These are phyloP conservation scores for Aldabrachelys gigantea DNA, from an alignment of 2,113 vertebrate species.

Conservation along the genomic window DNA sequence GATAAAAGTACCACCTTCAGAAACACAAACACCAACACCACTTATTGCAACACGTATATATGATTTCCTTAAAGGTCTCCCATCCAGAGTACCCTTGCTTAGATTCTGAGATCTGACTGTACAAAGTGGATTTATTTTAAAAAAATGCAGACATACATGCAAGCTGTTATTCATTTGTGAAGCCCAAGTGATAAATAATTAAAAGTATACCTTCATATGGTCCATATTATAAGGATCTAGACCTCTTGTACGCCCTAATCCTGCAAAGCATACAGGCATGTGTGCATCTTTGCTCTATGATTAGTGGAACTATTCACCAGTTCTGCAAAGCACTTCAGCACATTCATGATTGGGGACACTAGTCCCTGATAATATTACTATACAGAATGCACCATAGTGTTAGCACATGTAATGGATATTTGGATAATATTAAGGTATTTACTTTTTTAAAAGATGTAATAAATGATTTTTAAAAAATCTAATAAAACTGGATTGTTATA, in stretches of 20 bases:
- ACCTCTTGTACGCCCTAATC: neutral
- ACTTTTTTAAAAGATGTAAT: neutral
- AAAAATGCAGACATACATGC: no score
- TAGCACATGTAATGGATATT: neutral
- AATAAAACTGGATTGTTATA: neutral
- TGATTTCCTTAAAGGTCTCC: neutral
- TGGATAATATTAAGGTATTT: neutral
- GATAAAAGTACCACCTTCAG: neutral
- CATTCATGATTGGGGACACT: neutral
- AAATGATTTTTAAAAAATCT: neutral
- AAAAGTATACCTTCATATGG: neutral
- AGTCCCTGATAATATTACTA: no score
- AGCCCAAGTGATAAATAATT: neutral
- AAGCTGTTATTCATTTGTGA: neutral
- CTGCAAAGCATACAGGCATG: neutral
- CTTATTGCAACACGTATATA: neutral
- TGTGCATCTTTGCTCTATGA: neutral
- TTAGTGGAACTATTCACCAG: no score
- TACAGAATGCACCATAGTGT: no score
- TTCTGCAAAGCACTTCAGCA: neutral
- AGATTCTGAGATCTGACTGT: neutral
- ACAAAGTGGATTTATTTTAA: neutral
- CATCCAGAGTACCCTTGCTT: neutral
- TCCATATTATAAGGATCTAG: neutral
- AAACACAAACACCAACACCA: neutral